Evolutionary conservation across 2,888 invertebrate genomes (phyloP).

Genomic region (Vesta saturnalis): DNA sequence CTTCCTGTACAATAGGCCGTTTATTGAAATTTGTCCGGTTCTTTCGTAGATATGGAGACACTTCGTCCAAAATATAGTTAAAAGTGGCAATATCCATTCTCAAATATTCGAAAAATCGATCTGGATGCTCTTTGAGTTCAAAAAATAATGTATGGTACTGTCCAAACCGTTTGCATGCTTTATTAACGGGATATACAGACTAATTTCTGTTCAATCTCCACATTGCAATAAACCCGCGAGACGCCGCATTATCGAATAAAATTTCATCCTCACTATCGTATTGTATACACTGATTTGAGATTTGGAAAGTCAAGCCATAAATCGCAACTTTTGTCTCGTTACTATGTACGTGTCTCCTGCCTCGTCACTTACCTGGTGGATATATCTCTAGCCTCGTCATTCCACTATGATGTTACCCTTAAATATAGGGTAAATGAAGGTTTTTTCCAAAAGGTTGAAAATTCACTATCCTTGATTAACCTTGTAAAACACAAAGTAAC

Average conservation of each 20-base stretch:
- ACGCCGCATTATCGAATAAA: too few species aligned
- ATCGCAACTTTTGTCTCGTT: neutral
- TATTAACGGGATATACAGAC: neutral
- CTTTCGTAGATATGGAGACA: neutral
- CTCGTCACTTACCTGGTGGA: too few species aligned
- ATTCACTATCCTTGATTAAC: too few species aligned
- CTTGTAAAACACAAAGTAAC: too few species aligned
- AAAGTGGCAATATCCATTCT: too few species aligned
- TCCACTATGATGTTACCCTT: too few species aligned
- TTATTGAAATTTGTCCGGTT: neutral
- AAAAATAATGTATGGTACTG: neutral
- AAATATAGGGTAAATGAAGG: too few species aligned
- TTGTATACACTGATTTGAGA: neutral
- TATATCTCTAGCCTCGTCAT: too few species aligned
- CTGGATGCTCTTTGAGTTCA: neutral
- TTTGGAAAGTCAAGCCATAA: neutral
- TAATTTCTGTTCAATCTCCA: neutral
- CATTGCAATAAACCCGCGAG: too few species aligned
- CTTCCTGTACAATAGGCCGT: neutral
- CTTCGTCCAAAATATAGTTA: too few species aligned
- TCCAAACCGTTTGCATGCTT: neutral
- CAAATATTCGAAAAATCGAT: neutral
- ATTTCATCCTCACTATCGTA: neutral
- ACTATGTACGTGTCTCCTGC: neutral
- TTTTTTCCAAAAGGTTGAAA: too few species aligned